A percentile compares a stretch with the other conserved stretches of the same genome.
phyloP scores from a whole-genome alignment of 2,797 vertebrate species.

The Apogon talboti region DNA sequence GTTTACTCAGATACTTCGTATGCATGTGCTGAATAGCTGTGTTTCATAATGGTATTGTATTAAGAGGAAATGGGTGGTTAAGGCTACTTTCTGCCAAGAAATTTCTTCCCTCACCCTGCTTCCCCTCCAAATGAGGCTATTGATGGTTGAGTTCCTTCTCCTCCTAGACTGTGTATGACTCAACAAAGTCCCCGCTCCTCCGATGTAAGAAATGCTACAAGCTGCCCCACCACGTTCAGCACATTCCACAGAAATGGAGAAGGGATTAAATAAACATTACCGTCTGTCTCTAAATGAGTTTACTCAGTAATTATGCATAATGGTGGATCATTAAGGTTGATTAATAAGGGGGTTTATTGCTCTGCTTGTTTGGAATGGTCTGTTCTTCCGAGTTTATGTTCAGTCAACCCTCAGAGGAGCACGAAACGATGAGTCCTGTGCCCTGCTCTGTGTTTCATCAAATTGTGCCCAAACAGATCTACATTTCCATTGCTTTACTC shows the following conservation, averaged over 20 bases:
- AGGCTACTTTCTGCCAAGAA: constrained; percentile 55
- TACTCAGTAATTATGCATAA: constrained; percentile 75
- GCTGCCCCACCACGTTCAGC: constrained; percentile 54
- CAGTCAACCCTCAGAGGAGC: constrained; percentile 40
- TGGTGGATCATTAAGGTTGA: constrained; percentile 71
- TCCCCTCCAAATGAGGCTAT: constrained; percentile 42
- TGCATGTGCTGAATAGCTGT: constrained; percentile 45
- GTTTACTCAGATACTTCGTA: constrained; percentile 34
- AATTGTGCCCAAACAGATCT: constrained; percentile 53
- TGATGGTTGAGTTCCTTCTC: constrained; percentile 44
- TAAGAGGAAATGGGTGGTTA: constrained; percentile 67
- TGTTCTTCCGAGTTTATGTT: constrained; percentile 43
- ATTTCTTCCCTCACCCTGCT: constrained; percentile 51
- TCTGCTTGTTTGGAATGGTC: constrained; percentile 48
- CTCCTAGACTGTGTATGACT: constrained; percentile 41
- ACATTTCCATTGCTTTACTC: constrained; percentile 52
- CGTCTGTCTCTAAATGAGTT: constrained; percentile 71
- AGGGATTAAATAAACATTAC: constrained; percentile 70
- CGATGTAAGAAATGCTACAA: constrained; percentile 12
- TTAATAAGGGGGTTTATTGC: constrained; percentile 72
- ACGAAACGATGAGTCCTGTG: constrained; percentile 18
- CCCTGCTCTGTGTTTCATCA: constrained; percentile 49
- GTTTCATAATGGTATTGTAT: constrained; percentile 65
- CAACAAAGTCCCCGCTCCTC: constrained; percentile 25
- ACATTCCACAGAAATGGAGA: constrained; percentile 74